Percentiles rank a stretch among this genome's conserved stretches.
These are phyloP conservation scores for Lasioglossum marginatum DNA, from an alignment of 2,888 invertebrate genomes.

Conservation along the genomic window DNA sequence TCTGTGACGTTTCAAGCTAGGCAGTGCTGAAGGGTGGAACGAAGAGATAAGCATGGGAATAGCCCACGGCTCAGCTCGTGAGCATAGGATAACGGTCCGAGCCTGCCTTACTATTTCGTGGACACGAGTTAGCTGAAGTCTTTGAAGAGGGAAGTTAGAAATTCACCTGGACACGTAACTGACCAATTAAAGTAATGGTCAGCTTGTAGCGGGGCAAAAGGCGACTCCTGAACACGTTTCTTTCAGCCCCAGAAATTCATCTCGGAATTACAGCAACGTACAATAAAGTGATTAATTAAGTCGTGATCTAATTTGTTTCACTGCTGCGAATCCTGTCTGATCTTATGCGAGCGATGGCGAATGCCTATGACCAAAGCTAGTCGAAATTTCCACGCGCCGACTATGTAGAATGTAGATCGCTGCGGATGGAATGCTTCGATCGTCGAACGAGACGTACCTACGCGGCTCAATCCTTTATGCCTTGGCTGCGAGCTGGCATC, in stretches of 20 bases:
- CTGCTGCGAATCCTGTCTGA: conserved; percentile 30
- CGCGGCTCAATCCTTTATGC: background rate
- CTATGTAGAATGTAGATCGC: background rate
- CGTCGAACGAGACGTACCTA: conserved; percentile 3
- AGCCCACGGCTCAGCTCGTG: background rate
- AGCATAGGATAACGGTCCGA: background rate
- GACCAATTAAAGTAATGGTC: background rate
- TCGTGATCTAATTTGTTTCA: conserved; percentile 39
- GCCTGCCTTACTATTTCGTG: background rate
- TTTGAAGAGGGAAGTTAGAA: background rate
- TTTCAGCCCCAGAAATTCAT: conserved; percentile 32
- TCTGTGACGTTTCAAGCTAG: background rate
- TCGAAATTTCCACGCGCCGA: background rate
- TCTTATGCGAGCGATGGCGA: background rate
- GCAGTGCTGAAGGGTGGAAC: background rate
- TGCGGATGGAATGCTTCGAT: background rate
- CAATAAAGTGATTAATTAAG: conserved; percentile 51
- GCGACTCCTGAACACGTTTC: background rate
- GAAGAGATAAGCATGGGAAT: background rate
- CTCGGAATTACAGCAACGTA: conserved; percentile 38
- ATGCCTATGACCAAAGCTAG: background rate
- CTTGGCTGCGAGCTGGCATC: background rate
- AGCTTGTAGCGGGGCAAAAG: background rate
- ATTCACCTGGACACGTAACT: background rate
- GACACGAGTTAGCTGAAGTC: background rate